These are phyloP conservation scores for Cyrtodaria siliqua DNA, from an alignment of 2,888 invertebrate species.

Conservation along the genomic window DNA sequence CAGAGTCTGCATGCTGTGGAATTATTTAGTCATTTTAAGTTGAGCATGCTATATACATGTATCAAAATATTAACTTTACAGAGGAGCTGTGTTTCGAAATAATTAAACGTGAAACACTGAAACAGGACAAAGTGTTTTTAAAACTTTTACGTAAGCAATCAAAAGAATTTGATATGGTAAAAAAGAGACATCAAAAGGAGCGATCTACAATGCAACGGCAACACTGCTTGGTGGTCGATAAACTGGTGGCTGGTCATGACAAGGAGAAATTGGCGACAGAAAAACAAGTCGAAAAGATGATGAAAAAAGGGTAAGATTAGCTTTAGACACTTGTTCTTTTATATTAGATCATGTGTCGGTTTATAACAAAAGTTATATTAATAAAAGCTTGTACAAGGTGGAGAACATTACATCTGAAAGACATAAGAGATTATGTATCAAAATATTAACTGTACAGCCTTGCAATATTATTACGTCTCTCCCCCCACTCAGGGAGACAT, in stretches of 20 bases:
- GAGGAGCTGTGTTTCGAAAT: constrained; percentile 83
- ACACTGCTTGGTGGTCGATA: constrained; percentile 95
- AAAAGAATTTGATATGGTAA: constrained; percentile 95
- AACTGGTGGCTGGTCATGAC: constrained; percentile 90
- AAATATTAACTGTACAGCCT: too few relatives aligned
- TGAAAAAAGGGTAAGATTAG: constrained; percentile 87
- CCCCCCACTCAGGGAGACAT: too few relatives aligned
- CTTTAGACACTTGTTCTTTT: background rate
- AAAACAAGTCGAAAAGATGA: constrained; percentile 88
- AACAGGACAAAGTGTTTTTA: constrained; percentile 81
- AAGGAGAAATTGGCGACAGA: constrained; percentile 83
- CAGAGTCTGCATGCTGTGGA: too few relatives aligned
- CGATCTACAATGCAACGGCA: constrained; percentile 93
- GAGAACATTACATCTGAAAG: too few relatives aligned
- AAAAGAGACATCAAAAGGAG: constrained; percentile 97
- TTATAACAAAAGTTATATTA: too few relatives aligned
- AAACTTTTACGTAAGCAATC: constrained; percentile 98
- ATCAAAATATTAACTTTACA: constrained; percentile 29
- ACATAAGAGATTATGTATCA: too few relatives aligned
- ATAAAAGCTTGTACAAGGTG: too few relatives aligned
- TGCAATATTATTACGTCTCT: too few relatives aligned
- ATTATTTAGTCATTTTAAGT: too few relatives aligned
- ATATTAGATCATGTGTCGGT: too few relatives aligned
- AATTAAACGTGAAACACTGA: constrained; percentile 83
- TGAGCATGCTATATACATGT: background rate